Evolutionary conservation across 2,888 invertebrate genomes (phyloP).

Genomic region (Megastigmus dorsalis): DNA sequence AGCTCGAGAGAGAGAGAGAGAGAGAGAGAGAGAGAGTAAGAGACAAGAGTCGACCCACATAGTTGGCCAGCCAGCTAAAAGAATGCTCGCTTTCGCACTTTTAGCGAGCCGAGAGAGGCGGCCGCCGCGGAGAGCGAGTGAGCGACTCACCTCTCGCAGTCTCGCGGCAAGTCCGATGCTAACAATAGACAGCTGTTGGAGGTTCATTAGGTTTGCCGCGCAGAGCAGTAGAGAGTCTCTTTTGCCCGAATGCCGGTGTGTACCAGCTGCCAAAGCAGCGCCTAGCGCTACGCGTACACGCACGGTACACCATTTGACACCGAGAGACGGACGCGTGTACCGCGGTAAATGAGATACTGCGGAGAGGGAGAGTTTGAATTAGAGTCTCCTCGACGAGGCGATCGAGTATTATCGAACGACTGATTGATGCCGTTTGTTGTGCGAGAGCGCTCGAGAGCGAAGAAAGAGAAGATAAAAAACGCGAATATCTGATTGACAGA

Average conservation of each 20-base stretch:
- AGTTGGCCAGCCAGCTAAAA: conserved; percentile 19
- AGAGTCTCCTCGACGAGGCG: conserved; percentile 1
- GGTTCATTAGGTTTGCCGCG: conserved; percentile 25
- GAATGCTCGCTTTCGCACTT: conserved; percentile 48
- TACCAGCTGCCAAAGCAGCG: no score
- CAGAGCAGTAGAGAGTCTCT: no score
- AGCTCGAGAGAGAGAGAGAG: neutral
- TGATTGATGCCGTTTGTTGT: conserved; percentile 26
- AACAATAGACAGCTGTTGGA: conserved; percentile 30
- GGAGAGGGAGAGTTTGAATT: conserved; percentile 19
- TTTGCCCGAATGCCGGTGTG: neutral
- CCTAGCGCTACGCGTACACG: no score
- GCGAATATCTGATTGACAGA: conserved; percentile 22
- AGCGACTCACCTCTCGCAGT: neutral
- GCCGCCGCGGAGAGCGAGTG: neutral
- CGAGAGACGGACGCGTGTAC: neutral
- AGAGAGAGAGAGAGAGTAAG: neutral
- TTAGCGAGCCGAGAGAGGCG: conserved; percentile 2
- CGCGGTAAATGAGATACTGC: neutral
- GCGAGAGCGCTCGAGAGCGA: neutral
- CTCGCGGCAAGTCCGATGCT: conserved; percentile 7
- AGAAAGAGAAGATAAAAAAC: neutral
- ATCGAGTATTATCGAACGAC: conserved; percentile 1
- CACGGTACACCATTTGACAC: conserved; percentile 43
- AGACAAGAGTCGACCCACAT: conserved; percentile 30